These are phyloP conservation scores for Heloderma charlesbogerti DNA, from an alignment of 2,113 vertebrate species.

Conservation along the genomic window DNA sequence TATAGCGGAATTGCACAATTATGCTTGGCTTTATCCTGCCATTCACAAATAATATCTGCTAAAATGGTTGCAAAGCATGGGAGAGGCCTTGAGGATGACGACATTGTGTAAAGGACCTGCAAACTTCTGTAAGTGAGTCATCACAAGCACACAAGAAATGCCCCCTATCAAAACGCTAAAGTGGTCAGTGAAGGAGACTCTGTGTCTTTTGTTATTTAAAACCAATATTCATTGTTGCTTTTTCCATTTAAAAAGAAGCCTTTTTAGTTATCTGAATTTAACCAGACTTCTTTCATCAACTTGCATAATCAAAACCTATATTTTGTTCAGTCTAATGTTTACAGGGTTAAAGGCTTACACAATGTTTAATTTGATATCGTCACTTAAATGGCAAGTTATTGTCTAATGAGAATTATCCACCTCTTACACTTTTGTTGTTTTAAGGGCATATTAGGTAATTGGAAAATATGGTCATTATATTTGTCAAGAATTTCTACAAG, in stretches of 20 bases:
- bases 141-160: no score
- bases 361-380: constrained; percentile 76
- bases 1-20: no score
- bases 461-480: constrained; percentile 74
- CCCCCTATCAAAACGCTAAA: no score
- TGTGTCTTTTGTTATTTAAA: constrained; percentile 61
- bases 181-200: constrained; percentile 54
- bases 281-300: constrained; percentile 74
- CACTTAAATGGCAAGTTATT: constrained; percentile 69
- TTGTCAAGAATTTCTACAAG: constrained; percentile 73
- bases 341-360: constrained; percentile 73
- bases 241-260: constrained; percentile 56
- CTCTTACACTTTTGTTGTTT: constrained; percentile 67
- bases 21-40: no score
- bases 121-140: no score
- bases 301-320: constrained; percentile 69
- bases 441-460: constrained; percentile 70
- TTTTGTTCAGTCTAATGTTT: constrained; percentile 75
- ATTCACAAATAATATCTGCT: no score
- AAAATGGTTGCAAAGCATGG: no score
- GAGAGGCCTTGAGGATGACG: no score
- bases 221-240: constrained; percentile 63
- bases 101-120: no score
- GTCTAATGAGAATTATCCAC: constrained; percentile 71
- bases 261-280: constrained; percentile 73